A percentile compares a stretch with the other conserved stretches of the same genome.
Evolutionary conservation across 1,140 invertebrate species (phyloP).

Genomic region (Aphaenogaster ashmeadi): DNA sequence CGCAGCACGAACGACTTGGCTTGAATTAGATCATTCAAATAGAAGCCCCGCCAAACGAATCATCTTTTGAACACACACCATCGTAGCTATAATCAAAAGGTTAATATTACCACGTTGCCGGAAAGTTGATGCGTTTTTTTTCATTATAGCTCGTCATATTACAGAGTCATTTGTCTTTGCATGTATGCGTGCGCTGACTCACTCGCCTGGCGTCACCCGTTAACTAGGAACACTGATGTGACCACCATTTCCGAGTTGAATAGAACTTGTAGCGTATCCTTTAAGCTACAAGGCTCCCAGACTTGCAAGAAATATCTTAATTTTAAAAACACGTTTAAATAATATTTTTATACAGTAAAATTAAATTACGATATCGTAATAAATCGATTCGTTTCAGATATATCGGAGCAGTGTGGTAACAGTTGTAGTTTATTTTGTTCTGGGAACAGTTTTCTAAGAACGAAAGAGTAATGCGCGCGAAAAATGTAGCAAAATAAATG

Average conservation of each 20-base stretch:
- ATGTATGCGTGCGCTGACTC: conserved; percentile 55
- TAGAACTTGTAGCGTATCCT: conserved; percentile 38
- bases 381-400: conserved; percentile 14
- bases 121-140: conserved; percentile 33
- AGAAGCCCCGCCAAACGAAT: neutral
- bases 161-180: conserved; percentile 14
- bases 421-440: neutral
- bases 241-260: conserved; percentile 51
- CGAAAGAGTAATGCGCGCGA: neutral
- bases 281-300: neutral
- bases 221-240: conserved; percentile 54
- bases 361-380: conserved; percentile 24
- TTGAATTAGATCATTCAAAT: conserved; percentile 7
- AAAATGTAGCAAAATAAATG: neutral
- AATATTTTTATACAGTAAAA: conserved; percentile 3
- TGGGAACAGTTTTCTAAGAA: neutral
- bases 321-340: neutral
- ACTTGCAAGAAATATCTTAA: neutral
- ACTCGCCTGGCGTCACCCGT: conserved; percentile 51
- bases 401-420: neutral
- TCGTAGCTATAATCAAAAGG: neutral
- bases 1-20: neutral
- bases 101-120: conserved; percentile 31
- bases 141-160: neutral
- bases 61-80: neutral